Evolutionary conservation across 2,888 invertebrate species (phyloP).

Genomic region (Campoplex nolae): DNA sequence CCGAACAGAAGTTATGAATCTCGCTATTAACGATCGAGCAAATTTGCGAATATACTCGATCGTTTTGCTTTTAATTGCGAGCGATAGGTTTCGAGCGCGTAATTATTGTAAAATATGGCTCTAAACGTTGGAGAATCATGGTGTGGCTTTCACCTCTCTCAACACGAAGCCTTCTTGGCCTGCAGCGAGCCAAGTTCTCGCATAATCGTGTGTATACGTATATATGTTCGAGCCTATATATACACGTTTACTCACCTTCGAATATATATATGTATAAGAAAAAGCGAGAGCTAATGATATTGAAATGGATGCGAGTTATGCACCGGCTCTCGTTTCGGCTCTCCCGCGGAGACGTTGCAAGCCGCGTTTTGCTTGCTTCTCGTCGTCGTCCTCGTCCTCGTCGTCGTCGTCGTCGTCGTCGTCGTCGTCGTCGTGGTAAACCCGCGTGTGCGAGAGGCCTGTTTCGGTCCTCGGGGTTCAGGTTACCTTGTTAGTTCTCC

Average conservation of each 20-base stretch:
- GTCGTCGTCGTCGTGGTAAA: slow-evolving; percentile 49
- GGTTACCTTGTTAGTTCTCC: slow-evolving; percentile 83
- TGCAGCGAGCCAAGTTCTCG: slow-evolving; percentile 14
- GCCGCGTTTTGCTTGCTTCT: neutral
- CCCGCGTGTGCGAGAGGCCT: slow-evolving; percentile 48
- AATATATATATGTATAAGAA: slow-evolving; percentile 27
- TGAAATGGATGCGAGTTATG: slow-evolving; percentile 82
- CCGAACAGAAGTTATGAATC: slow-evolving; percentile 13
- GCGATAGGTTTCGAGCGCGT: slow-evolving; percentile 61
- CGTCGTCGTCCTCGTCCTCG: slow-evolving; percentile 21
- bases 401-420: slow-evolving; percentile 42
- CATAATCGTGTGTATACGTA: neutral
- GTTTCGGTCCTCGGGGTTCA: slow-evolving; percentile 74
- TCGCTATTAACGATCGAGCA: slow-evolving; percentile 14
- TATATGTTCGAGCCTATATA: neutral
- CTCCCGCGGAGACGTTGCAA: slow-evolving; percentile 69
- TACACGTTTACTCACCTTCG: neutral
- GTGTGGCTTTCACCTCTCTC: slow-evolving; percentile 62
- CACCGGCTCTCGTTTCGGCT: slow-evolving; percentile 77
- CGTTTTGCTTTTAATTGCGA: slow-evolving; percentile 56
- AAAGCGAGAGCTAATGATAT: slow-evolving; percentile 79
- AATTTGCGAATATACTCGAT: slow-evolving; percentile 9
- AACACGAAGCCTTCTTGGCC: slow-evolving; percentile 30
- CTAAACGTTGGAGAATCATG: slow-evolving; percentile 27
- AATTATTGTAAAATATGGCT: slow-evolving; percentile 68